Evolutionary conservation across 1,140 invertebrate genomes (phyloP).

Genomic region (Spodoptera frugiperda): DNA sequence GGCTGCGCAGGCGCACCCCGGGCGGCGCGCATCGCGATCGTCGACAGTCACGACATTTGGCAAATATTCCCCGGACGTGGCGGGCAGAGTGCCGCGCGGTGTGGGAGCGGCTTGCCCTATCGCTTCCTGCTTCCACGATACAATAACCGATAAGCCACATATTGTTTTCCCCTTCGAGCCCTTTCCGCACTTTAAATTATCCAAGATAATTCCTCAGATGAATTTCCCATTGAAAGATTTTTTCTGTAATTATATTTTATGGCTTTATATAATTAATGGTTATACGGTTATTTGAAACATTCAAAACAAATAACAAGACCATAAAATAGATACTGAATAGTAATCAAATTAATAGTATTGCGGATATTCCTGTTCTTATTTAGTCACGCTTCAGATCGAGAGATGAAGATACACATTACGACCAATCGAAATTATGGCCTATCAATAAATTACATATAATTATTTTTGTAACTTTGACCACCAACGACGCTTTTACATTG

Average conservation of each 20-base stretch:
- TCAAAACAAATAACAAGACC: slow-evolving; percentile 13
- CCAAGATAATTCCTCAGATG: slow-evolving; percentile 1
- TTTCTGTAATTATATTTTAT: not conserved
- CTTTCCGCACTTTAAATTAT: slow-evolving; percentile 35
- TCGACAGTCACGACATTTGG: slow-evolving; percentile 84
- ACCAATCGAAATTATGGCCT: slow-evolving; percentile 29
- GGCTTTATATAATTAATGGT: no score
- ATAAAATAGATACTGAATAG: slow-evolving; percentile 23
- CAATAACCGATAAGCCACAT: slow-evolving; percentile 80
- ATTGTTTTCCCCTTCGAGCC: slow-evolving; percentile 42
- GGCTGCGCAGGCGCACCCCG: slow-evolving; percentile 70
- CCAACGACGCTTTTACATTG: slow-evolving; percentile 7
- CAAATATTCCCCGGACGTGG: slow-evolving; percentile 82
- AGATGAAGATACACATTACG: slow-evolving; percentile 60
- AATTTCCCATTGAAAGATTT: not conserved
- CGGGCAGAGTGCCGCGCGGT: slow-evolving; percentile 68
- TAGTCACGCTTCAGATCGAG: slow-evolving; percentile 54
- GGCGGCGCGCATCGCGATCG: slow-evolving; percentile 83
- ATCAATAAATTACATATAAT: slow-evolving; percentile 37
- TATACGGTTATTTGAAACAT: slow-evolving; percentile 17
- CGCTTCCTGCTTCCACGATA: slow-evolving; percentile 83
- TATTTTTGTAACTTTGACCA: slow-evolving; percentile 29
- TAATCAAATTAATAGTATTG: slow-evolving; percentile 26
- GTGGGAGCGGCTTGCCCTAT: slow-evolving; percentile 84
- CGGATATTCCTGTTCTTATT: slow-evolving; percentile 50